phyloP scores from a whole-genome alignment of 1,140 invertebrate genomes.

The Hetaerina americana region DNA sequence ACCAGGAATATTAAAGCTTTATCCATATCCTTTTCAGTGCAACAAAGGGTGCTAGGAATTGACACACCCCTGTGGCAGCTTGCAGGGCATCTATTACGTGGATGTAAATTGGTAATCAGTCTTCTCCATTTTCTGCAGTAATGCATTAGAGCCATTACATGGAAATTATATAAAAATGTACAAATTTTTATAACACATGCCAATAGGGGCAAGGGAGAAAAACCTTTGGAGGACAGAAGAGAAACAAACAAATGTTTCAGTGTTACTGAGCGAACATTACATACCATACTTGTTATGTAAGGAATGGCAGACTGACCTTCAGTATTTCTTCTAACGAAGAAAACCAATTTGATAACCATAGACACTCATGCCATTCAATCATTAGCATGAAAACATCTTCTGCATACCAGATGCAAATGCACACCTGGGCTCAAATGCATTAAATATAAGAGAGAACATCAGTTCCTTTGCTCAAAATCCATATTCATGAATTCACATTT shows the following conservation, averaged over 20 bases:
- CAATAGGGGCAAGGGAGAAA: background rate
- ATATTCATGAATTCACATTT: too few species aligned
- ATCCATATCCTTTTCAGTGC: too few species aligned
- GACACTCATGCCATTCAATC: background rate
- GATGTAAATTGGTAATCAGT: background rate
- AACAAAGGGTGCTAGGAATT: too few species aligned
- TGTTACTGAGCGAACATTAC: background rate
- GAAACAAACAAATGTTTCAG: too few species aligned
- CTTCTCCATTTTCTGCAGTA: background rate
- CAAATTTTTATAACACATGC: background rate
- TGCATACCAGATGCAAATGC: too few species aligned
- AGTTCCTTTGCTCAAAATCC: too few species aligned
- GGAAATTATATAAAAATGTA: background rate
- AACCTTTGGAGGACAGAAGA: too few species aligned
- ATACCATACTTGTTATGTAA: background rate
- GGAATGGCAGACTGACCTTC: background rate
- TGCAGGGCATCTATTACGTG: background rate
- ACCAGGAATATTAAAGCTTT: too few species aligned
- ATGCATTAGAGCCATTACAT: background rate
- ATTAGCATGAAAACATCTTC: background rate
- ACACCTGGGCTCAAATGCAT: too few species aligned
- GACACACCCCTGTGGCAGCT: too few species aligned
- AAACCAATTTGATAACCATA: background rate
- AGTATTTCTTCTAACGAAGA: background rate
- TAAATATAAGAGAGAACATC: too few species aligned